Base-by-base conservation (phyloP, 2,797 vertebrate genomes). In the Acridotheres tristis region DNA sequence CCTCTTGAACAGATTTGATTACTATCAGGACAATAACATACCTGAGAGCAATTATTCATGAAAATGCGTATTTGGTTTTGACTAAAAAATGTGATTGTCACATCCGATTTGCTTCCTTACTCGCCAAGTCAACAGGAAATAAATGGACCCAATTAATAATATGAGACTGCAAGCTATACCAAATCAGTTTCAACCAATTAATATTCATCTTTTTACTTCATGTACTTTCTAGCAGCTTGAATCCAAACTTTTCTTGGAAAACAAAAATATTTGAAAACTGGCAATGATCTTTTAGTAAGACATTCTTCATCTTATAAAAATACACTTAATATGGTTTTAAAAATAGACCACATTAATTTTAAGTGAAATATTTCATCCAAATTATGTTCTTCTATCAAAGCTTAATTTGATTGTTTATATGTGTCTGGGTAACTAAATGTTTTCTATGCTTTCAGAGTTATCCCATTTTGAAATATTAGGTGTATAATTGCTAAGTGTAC, bases 401-500 rank as follows among this genome's bases (percentile, higher is more conserved):
- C 6, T 90, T 90, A 48, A 88, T 81, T 53, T 82, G 25, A 47
- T 73, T 82, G 34, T 85, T 93, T 71, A 72, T 67, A 74, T 58
- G 43, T 54, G 32, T 36, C 72, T 82, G 54, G 71, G 45, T 79
- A 89, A 87, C 51, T 27, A 72, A 76, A 68, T 83, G 20, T 43
- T 88, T 94, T 13, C 42, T 80, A 92, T 81, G 45, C 93, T 76
- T 95, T 89, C 87, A 77, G 48, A 76, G 51, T 72, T 81, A 19
- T 89, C 47, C 42, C 32, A 89, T 96, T 97, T 85, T 92, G 89
- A 96, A 96, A 65, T 89, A 69, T 80, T 90, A 97, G 42, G 61
- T 79, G 72, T 83, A 40, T 87, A 93, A 95, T 81, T 85, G 58
- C 73, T 77, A 91, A 86, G 66, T 72, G 84, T 91, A 69, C 79